Evolutionary conservation across 2,797 vertebrate species (phyloP).

Genomic region (Oreonectes daqikongensis): DNA sequence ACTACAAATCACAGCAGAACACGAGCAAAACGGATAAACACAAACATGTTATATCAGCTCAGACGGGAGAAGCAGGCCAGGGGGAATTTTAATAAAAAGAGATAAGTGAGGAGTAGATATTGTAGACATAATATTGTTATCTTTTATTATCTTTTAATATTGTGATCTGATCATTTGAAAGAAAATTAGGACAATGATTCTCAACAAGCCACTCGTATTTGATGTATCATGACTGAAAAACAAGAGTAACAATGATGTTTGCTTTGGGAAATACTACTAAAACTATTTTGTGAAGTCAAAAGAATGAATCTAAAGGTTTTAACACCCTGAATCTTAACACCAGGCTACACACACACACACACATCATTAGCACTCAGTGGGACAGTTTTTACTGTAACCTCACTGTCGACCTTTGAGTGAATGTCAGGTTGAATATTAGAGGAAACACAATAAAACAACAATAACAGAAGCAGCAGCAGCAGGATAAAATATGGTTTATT

Average conservation of each 20-base stretch:
- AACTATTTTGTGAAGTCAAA: too few relatives aligned
- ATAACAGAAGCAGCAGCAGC: not conserved
- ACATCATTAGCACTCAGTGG: constrained; percentile 43
- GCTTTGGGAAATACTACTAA: too few relatives aligned
- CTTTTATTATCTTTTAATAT: too few relatives aligned
- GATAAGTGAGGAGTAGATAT: constrained; percentile 55
- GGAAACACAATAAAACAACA: not conserved
- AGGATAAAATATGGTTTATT: not conserved
- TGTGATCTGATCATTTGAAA: too few relatives aligned
- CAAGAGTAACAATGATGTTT: too few relatives aligned
- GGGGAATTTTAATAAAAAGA: constrained; percentile 54
- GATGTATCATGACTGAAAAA: too few relatives aligned
- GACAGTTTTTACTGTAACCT: not conserved
- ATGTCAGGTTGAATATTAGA: not conserved
- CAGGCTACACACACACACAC: not conserved
- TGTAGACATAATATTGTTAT: not conserved
- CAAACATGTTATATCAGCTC: constrained; percentile 6
- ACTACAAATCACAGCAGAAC: constrained; percentile 29
- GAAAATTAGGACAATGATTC: too few relatives aligned
- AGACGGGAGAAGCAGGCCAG: not conserved
- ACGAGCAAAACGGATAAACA: constrained; percentile 2
- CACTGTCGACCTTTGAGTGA: constrained; percentile 36
- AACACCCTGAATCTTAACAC: not conserved
- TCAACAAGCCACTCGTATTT: too few relatives aligned
- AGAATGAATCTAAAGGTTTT: too few relatives aligned